These are phyloP conservation scores for Polypedilum vanderplanki DNA, from an alignment of 1,140 invertebrate genomes.

Conservation along the genomic window DNA sequence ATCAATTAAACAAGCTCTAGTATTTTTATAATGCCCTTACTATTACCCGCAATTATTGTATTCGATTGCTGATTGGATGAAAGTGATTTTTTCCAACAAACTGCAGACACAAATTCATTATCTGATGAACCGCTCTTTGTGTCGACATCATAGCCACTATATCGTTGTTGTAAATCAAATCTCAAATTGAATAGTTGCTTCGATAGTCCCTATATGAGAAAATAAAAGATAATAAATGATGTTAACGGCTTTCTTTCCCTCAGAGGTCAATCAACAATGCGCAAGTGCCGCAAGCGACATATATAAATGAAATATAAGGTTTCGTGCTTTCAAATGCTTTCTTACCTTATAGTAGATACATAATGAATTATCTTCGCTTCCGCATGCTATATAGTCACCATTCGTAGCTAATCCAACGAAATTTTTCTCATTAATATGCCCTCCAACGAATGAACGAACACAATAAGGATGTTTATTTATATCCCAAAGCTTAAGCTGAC, in stretches of 20 bases:
- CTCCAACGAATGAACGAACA: constrained; percentile 81
- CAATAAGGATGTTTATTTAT: constrained; percentile 69
- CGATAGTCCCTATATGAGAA: constrained; percentile 54
- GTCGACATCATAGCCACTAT: constrained; percentile 70
- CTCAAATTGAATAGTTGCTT: constrained; percentile 72
- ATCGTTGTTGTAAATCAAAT: constrained; percentile 46
- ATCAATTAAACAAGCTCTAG: constrained; percentile 60
- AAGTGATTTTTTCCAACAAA: constrained; percentile 69
- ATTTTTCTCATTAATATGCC: constrained; percentile 94
- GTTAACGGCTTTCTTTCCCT: too few species aligned
- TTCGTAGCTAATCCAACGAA: constrained; percentile 95
- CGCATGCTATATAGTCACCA: constrained; percentile 90
- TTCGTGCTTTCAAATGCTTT: background rate
- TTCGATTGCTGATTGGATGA: constrained; percentile 58
- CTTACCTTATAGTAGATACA: constrained; percentile 81
- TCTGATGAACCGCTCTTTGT: constrained; percentile 70
- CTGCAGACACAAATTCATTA: constrained; percentile 92
- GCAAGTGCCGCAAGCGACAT: too few species aligned
- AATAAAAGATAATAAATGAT: too few species aligned
- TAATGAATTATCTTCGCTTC: constrained; percentile 91
- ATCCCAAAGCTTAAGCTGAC: constrained; percentile 90
- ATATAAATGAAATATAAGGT: background rate
- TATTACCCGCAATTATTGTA: constrained; percentile 90
- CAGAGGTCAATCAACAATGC: too few species aligned
- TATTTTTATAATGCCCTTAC: constrained; percentile 88